Percentiles rank a stretch among this genome's conserved stretches.
Evolutionary conservation across 2,113 vertebrate species (phyloP).

Genomic region (Cygnus atratus): DNA sequence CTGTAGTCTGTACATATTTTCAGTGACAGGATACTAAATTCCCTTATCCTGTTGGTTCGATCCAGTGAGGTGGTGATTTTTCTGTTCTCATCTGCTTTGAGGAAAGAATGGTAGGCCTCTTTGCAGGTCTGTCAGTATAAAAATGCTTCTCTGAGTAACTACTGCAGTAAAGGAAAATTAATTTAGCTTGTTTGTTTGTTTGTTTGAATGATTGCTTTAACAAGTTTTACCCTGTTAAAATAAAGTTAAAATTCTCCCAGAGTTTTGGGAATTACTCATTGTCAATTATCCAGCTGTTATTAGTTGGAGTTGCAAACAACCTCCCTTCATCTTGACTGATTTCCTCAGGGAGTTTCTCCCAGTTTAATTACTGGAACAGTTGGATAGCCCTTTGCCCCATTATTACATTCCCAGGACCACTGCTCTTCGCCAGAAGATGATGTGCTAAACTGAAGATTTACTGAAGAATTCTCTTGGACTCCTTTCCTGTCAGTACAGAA

Average conservation of each 20-base stretch:
- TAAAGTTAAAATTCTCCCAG: neutral
- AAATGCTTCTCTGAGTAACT: neutral
- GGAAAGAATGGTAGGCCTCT: neutral
- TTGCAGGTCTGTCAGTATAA: neutral
- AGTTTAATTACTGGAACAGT: rapidly evolving
- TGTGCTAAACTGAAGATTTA: neutral
- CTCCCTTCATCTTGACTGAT: neutral
- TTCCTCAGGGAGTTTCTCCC: neutral
- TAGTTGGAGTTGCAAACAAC: neutral
- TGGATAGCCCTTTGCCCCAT: neutral
- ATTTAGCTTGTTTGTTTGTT: neutral
- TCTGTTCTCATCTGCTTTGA: neutral
- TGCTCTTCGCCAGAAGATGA: neutral
- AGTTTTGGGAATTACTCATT: neutral
- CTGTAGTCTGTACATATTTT: neutral
- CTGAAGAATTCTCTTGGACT: neutral
- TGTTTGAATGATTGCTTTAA: neutral
- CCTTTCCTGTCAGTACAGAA: neutral
- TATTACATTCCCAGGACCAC: neutral
- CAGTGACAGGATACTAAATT: neutral
- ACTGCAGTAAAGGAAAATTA: neutral
- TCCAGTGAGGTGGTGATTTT: neutral
- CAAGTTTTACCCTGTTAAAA: neutral
- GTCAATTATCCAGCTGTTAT: neutral
- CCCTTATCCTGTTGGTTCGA: neutral